Evolutionary conservation across 2,797 vertebrate genomes (phyloP).

Genomic region (Platyrinchus mystaceus): DNA sequence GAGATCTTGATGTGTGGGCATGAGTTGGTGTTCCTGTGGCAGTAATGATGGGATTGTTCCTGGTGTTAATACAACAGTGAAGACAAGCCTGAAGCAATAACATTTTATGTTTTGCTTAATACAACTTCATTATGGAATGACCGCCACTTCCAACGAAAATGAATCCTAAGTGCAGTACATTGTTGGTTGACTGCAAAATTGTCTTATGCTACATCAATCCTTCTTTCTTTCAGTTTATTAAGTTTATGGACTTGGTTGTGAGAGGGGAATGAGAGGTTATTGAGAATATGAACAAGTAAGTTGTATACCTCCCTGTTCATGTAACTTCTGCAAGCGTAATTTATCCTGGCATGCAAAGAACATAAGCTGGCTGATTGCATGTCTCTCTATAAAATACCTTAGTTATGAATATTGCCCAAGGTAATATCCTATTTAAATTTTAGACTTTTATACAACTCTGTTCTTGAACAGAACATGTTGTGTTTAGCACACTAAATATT

Average conservation of each 20-base stretch:
- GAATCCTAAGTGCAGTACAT: not conserved
- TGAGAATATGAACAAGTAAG: not conserved
- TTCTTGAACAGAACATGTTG: not conserved
- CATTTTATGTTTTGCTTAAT: not conserved
- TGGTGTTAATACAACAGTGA: not conserved
- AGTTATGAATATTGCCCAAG: not conserved
- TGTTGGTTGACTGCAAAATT: not conserved
- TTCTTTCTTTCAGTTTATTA: conserved; percentile 6
- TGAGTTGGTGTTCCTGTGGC: not conserved
- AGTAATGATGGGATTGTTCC: not conserved
- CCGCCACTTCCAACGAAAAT: not conserved
- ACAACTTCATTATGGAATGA: not conserved
- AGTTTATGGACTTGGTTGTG: not conserved
- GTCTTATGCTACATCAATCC: not conserved
- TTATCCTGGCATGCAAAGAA: not conserved
- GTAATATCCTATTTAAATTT: not conserved
- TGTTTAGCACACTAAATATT: not conserved
- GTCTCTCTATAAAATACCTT: not conserved
- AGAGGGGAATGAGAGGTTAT: not conserved
- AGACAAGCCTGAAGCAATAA: not conserved
- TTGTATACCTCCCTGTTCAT: not conserved
- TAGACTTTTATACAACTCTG: not conserved
- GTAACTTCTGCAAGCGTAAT: not conserved
- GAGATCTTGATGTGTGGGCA: not conserved
- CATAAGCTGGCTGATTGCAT: not conserved